Evolutionary conservation across 2,888 invertebrate species (phyloP), one percentile per base, ranked within the genome.

Genomic region (Cataglyphis cursor): DNA sequence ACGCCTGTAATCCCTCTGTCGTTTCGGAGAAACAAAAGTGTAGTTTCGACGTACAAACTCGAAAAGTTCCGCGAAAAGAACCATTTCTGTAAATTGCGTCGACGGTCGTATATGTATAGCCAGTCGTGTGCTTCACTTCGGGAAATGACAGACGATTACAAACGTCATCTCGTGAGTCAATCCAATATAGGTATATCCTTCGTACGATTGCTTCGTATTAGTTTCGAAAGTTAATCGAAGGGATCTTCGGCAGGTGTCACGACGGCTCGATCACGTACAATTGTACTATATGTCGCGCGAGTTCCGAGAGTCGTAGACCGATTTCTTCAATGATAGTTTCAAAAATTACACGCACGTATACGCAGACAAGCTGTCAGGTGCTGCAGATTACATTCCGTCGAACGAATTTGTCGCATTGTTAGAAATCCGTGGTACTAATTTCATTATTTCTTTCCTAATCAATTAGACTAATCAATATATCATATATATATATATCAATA

Each of bases 151-250:
- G 44, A 61, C 70, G 78, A 80, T 80, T 80, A 80, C 78, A 80
- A 70, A 80, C 59, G 78, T 80, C 78, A 80, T 70, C 35, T 66
- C 78, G 70, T 18, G 70, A 59, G 31, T 70, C 70, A 35, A 80
- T 70, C 59, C 78, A 80, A 80, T 80, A 80, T 80, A 59, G 31
- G 3, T 10, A 12, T 41, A 12, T 21, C 8, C 28, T 51, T 51
- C 31, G 78, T 59, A 24, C 44, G 78, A 80, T 70, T 70, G 70
- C 70, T 31, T 70, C 70, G 59, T 80, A 80, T 70, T 80, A 80
- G 78, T 80, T 80, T 80, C 70, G 70, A 80, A 80, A 80, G 78
- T 80, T 80, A 80, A 80, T 80, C 78, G 78, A 59, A 59, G 59
- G 44, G 78, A 80, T 80, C 78, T 59, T 70, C 70, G 70, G 78